A percentile compares a stretch with the other conserved stretches of the same genome.
Evolutionary conservation across 2,888 invertebrate species (phyloP).

Genomic region (Lasioglossum marginatum): DNA sequence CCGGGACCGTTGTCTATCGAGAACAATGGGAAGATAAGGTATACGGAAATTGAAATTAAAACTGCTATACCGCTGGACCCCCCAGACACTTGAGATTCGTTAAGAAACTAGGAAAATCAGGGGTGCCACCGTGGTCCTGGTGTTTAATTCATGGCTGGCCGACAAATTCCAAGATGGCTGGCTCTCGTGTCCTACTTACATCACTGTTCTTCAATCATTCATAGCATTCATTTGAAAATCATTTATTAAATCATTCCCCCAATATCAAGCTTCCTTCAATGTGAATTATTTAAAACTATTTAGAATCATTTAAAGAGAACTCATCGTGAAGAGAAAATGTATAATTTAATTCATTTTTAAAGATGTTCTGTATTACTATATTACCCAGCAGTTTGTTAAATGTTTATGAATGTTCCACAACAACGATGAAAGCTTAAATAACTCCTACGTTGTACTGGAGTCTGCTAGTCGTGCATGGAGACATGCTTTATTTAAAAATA

Average conservation of each 20-base stretch:
- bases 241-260: neutral
- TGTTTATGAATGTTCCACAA: no score
- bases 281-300: neutral
- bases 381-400: no score
- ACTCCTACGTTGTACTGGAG: no score
- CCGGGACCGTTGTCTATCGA: slow-evolving; percentile 5
- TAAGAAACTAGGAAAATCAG: neutral
- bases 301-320: neutral
- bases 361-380: no score
- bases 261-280: neutral
- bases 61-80: neutral
- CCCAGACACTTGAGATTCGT: neutral
- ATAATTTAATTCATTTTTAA: neutral
- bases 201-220: neutral
- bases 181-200: neutral
- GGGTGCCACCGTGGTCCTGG: neutral
- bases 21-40: neutral
- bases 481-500: no score
- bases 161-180: neutral
- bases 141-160: slow-evolving; percentile 1
- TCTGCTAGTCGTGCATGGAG: no score
- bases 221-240: neutral
- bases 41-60: slow-evolving; percentile 11
- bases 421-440: no score
- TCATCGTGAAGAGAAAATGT: neutral